Evolutionary conservation across 2,888 invertebrate species (phyloP).

Genomic region (Drosophila leonis): DNA sequence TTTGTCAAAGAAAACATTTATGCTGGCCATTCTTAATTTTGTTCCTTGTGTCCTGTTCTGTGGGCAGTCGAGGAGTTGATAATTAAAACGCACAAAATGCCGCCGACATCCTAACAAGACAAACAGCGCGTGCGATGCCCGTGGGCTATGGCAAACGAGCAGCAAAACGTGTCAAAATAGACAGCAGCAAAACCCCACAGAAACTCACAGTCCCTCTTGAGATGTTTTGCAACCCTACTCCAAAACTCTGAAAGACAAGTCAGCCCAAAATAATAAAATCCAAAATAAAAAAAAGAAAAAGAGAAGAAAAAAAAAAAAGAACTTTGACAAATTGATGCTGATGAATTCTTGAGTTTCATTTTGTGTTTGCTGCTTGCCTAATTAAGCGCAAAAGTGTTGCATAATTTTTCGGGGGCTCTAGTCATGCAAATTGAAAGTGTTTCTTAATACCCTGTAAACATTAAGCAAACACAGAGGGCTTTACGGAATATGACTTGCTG

Average conservation of each 20-base stretch:
- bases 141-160: slow-evolving; percentile 50
- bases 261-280: slow-evolving; percentile 22
- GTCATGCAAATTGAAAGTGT: slow-evolving; percentile 48
- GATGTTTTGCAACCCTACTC: slow-evolving; percentile 30
- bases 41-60: background rate
- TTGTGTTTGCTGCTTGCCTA: slow-evolving; percentile 49
- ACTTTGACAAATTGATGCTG: slow-evolving; percentile 70
- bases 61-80: slow-evolving; percentile 56
- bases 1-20: slow-evolving; percentile 19
- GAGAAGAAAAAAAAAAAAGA: slow-evolving; percentile 3
- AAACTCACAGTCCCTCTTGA: background rate
- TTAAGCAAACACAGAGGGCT: background rate
- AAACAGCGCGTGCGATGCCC: slow-evolving; percentile 62
- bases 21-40: slow-evolving; percentile 15
- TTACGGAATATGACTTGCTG: background rate
- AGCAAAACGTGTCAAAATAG: slow-evolving; percentile 70
- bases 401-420: slow-evolving; percentile 47
- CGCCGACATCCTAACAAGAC: slow-evolving; percentile 61
- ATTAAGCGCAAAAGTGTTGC: slow-evolving; percentile 64
- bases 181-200: slow-evolving; percentile 45
- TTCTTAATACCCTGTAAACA: slow-evolving; percentile 25
- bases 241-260: slow-evolving; percentile 11
- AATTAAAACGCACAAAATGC: slow-evolving; percentile 72
- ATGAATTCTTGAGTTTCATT: slow-evolving; percentile 65
- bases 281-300: background rate